A percentile compares a stretch with the other conserved stretches of the same genome.
phyloP scores from a whole-genome alignment of 92 coral and sea anemone species.

The Bergia puertoricense region DNA sequence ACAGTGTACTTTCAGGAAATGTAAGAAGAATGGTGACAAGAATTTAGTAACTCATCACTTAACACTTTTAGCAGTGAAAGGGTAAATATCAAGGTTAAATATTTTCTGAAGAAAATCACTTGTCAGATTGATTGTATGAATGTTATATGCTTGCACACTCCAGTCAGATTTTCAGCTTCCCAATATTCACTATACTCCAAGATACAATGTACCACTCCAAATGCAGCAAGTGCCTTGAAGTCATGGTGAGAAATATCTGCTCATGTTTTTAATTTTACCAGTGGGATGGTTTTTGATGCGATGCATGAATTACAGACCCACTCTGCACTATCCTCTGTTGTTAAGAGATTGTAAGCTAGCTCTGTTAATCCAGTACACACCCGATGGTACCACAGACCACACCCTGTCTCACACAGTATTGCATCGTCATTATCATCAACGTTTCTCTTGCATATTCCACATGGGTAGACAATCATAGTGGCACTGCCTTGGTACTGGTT shows the following conservation, averaged over 20 bases:
- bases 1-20: too few species aligned
- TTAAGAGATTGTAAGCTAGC: slow-evolving; percentile 84
- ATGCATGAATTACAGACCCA: slow-evolving; percentile 98
- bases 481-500: slow-evolving; percentile 25
- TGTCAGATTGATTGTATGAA: too few species aligned
- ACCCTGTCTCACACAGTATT: slow-evolving; percentile 95
- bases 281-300: slow-evolving; percentile 86
- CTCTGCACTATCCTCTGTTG: slow-evolving; percentile 90
- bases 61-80: too few species aligned
- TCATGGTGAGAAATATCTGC: neutral
- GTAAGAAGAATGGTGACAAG: too few species aligned
- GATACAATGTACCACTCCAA: too few species aligned
- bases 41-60: too few species aligned
- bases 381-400: slow-evolving; percentile 97
- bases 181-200: too few species aligned
- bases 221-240: neutral
- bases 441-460: slow-evolving; percentile 94
- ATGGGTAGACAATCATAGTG: slow-evolving; percentile 70
- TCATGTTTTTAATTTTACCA: slow-evolving; percentile 83
- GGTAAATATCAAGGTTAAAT: too few species aligned
- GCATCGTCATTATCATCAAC: slow-evolving; percentile 98
- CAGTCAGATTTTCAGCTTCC: too few species aligned
- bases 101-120: too few species aligned
- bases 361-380: slow-evolving; percentile 96
- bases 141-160: too few species aligned